phyloP scores from a whole-genome alignment of 2,888 invertebrate genomes.

The Drosophila kuntzei region DNA sequence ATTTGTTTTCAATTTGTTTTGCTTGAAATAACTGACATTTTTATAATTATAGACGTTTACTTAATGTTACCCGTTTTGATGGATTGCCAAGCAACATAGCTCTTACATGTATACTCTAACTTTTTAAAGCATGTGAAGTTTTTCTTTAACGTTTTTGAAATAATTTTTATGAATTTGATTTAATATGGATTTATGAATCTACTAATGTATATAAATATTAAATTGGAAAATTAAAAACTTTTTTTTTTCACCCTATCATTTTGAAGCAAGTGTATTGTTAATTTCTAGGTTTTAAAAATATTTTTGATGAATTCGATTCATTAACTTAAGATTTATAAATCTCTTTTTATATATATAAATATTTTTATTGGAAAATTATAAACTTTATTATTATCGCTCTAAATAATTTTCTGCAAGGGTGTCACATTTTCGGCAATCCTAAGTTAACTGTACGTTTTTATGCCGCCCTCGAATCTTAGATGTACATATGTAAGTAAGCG shows the following conservation, averaged over 20 bases:
- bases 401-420: not conserved
- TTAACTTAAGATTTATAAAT: too few species aligned
- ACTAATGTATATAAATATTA: too few species aligned
- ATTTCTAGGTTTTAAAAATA: too few species aligned
- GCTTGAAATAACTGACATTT: slow-evolving; percentile 11
- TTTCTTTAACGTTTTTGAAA: not conserved
- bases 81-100: not conserved
- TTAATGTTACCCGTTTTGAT: slow-evolving; percentile 5
- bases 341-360: too few species aligned
- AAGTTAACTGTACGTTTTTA: not conserved
- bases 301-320: too few species aligned
- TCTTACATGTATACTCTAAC: not conserved
- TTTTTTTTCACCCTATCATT: too few species aligned
- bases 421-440: not conserved
- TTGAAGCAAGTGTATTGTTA: too few species aligned
- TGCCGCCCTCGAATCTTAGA: slow-evolving; percentile 33
- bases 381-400: too few species aligned
- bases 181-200: not conserved
- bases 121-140: not conserved
- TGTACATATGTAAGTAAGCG: slow-evolving; percentile 20
- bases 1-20: slow-evolving; percentile 10
- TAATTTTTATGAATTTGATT: not conserved
- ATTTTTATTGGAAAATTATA: too few species aligned
- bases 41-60: slow-evolving; percentile 1
- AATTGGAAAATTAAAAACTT: too few species aligned